Percentiles rank a stretch among this genome's conserved stretches.
Evolutionary conservation across 2,888 invertebrate species (phyloP).

Genomic region (Pristionchus exspectatus): DNA sequence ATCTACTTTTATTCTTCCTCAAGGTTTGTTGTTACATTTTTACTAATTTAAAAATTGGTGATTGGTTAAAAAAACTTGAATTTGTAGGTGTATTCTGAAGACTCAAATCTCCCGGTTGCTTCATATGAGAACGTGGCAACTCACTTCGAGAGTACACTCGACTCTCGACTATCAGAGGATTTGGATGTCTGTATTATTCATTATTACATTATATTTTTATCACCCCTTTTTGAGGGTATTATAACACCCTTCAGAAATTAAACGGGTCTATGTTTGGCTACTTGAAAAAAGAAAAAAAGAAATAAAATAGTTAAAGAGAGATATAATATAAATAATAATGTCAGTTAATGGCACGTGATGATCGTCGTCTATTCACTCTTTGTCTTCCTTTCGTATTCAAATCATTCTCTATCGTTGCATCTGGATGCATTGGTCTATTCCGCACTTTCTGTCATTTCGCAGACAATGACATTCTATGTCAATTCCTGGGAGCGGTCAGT

Average conservation of each 20-base stretch:
- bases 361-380: conserved; percentile 49
- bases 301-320: no score
- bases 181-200: conserved; percentile 10
- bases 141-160: conserved; percentile 42
- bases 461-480: conserved; percentile 19
- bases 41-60: no score
- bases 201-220: no score
- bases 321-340: no score
- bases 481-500: conserved; percentile 47
- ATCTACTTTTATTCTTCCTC: conserved; percentile 49
- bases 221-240: not conserved
- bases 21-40: not conserved
- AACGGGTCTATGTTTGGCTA: no score
- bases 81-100: conserved; percentile 39
- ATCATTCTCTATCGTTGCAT: conserved; percentile 20
- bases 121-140: conserved; percentile 49
- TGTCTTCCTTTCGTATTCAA: conserved; percentile 49
- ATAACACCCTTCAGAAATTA: no score
- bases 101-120: conserved; percentile 17
- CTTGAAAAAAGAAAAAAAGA: no score
- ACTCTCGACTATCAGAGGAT: conserved; percentile 30
- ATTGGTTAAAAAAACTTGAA: not conserved
- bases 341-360: conserved; percentile 48
- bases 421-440: conserved; percentile 37
- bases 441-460: conserved; percentile 30